Evolutionary conservation across 2,113 vertebrate species (phyloP).

Genomic region (Gila orcuttii): DNA sequence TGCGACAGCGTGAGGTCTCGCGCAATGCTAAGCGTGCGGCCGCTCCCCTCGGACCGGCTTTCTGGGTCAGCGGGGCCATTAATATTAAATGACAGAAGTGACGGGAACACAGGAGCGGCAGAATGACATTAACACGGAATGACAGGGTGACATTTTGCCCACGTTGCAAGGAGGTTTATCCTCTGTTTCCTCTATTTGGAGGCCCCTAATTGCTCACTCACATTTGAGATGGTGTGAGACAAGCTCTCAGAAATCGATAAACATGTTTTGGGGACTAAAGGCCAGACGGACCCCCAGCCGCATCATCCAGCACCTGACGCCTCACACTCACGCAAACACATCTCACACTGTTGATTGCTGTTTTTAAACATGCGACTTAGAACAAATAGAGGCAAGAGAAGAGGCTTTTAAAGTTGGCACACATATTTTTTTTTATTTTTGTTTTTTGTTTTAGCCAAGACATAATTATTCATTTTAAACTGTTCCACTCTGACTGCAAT

Average conservation of each 20-base stretch:
- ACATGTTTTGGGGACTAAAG: conserved; percentile 63
- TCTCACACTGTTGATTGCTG: conserved; percentile 58
- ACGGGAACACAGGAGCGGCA: conserved; percentile 27
- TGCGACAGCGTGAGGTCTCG: conserved; percentile 46
- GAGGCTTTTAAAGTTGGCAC: background rate
- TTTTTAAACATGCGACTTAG: conserved; percentile 67
- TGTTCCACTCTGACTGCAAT: no score
- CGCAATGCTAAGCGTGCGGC: background rate
- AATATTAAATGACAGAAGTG: conserved; percentile 50
- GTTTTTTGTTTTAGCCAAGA: background rate
- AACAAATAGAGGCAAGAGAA: conserved; percentile 68
- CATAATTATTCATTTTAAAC: no score
- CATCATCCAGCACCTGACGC: background rate
- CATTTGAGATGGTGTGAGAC: conserved; percentile 73
- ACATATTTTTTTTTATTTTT: background rate
- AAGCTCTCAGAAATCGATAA: conserved; percentile 77
- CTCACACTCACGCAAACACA: conserved; percentile 34
- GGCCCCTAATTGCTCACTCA: conserved; percentile 75
- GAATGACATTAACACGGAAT: conserved; percentile 57
- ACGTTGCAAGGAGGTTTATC: conserved; percentile 69
- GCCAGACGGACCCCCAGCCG: conserved; percentile 55
- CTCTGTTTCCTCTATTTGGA: conserved; percentile 69
- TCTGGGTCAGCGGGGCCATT: conserved; percentile 1
- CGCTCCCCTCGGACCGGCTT: background rate
- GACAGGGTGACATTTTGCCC: conserved; percentile 79